Evolutionary conservation across 2,797 vertebrate genomes (phyloP), one percentile per base, ranked within the genome.

Genomic region (Pseudochromis fuscus): DNA sequence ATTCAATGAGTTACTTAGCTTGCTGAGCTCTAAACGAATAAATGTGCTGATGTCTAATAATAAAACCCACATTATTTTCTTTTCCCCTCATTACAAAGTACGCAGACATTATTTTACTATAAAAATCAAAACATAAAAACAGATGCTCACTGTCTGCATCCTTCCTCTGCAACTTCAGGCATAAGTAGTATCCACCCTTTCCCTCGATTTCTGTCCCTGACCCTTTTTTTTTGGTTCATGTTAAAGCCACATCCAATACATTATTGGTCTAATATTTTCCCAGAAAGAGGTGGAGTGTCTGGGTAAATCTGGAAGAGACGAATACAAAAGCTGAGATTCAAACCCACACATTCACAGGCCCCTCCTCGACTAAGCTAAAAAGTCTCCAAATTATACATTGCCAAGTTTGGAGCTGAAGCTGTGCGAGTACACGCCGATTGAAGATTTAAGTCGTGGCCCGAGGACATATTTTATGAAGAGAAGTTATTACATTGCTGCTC

Each of bases 391-490:
- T 75, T 68, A 53, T 31, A 82, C 49, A 65, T 71, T 55, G 70
- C 77, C 3, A 55, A 85, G 70, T 84, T 75, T 74, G 75, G 79
- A 65, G 46, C 66, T 72, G 69, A 75, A 60, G 73, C 63, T 72
- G 56, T 60, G 57, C 23, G 61, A 78, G 66, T 44, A 62, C 66
- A 80, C 46, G 67, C 66, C 55, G 50, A 73, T 58, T 24, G 18
- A 51, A 70, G 79, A 87, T 87, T 89, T 84, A 83, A 84, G 46
- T 23, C 55, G 42, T 10, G 23, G 70, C 77, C 69, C 12, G 6
- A 66, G 66, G 78, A 82, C 59, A 81, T 63, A 77, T 82, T 87
- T 88, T 82, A 77, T 82, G 72, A 85, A 64, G 73, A 81, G 77
- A 85, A 77, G 75, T 87, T 86, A 89, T 85, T 85, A 81, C 73